A percentile compares a stretch with the other conserved stretches of the same genome.
Evolutionary conservation across 1,140 invertebrate species (phyloP).

Genomic region (fruit fly (Drosophila melanogaster)): DNA sequence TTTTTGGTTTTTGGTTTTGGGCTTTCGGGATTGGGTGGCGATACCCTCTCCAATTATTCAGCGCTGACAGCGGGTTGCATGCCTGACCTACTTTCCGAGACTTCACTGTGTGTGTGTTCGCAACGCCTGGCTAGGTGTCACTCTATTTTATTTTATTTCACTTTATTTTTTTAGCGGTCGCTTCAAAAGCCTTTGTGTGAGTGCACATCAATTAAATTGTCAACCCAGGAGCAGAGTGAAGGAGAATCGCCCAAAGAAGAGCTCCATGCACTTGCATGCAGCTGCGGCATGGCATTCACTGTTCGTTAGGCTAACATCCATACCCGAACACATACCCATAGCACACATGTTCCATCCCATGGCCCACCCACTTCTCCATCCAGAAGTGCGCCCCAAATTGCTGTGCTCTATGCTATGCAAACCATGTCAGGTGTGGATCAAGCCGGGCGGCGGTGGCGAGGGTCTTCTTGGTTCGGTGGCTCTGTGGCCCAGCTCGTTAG

Average conservation of each 20-base stretch:
- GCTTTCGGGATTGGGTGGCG: slow-evolving; percentile 16
- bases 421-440: slow-evolving; percentile 46
- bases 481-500: slow-evolving; percentile 49
- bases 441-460: neutral
- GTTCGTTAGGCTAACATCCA: slow-evolving; percentile 40
- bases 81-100: slow-evolving; percentile 71
- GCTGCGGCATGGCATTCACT: slow-evolving; percentile 43
- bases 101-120: slow-evolving; percentile 26
- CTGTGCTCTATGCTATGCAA: slow-evolving; percentile 49
- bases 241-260: slow-evolving; percentile 34
- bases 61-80: slow-evolving; percentile 76
- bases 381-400: slow-evolving; percentile 37
- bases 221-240: slow-evolving; percentile 46
- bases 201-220: slow-evolving; percentile 82
- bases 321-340: neutral
- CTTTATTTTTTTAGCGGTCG: slow-evolving; percentile 63
- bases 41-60: slow-evolving; percentile 68
- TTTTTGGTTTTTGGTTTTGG: neutral
- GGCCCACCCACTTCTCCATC: slow-evolving; percentile 1
- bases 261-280: slow-evolving; percentile 44
- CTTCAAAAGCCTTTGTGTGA: slow-evolving; percentile 75
- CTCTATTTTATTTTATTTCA: slow-evolving; percentile 44
- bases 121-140: slow-evolving; percentile 61
- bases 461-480: slow-evolving; percentile 28
- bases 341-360: neutral